Evolutionary conservation across 2,888 invertebrate genomes (phyloP), one percentile per base, ranked within the genome.

Genomic region (Campoplex nolae): DNA sequence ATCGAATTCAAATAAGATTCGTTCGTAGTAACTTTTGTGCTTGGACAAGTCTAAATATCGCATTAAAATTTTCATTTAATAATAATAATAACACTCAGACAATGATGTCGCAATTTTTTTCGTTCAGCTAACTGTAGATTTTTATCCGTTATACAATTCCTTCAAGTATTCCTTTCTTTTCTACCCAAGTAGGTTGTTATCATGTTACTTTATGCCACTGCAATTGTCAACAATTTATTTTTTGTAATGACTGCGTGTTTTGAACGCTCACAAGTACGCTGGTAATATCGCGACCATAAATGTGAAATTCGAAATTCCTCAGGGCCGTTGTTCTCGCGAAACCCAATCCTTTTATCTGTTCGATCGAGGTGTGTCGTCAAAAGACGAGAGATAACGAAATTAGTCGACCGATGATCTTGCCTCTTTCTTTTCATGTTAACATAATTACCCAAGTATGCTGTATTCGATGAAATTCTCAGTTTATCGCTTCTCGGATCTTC

Each of bases 311-410:
- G 76, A 84, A 86, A 86, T 84, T 88, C 73, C 77, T 80, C 51
- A 16, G 56, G 48, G 51, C 58, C 42, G 78, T 67, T 67, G 65
- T 80, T 73, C 70, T 56, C 56, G 38, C 38, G 68, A 48, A 74
- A 51, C 32, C 67, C 67, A 75, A 67, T 68, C 54, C 45, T 42
- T 28, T 75, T 75, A 80, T 86, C 76, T 77, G 68, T 67, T 68
- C 75, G 74, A 79, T 79, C 74, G 78, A 56, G 56, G 54, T 74
- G 54, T 74, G 58, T 58, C 76, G 79, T 68, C 62, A 35, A 56
- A 76, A 78, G 65, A 56, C 51, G 73, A 67, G 80, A 84, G 87
- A 87, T 85, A 88, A 88, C 80, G 74, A 67, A 88, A 88, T 85
- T 88, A 88, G 71, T 80, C 80, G 73, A 74, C 80, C 51, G 56